phyloP scores from a whole-genome alignment of 2,113 vertebrate species.

The Pogona vitticeps region DNA sequence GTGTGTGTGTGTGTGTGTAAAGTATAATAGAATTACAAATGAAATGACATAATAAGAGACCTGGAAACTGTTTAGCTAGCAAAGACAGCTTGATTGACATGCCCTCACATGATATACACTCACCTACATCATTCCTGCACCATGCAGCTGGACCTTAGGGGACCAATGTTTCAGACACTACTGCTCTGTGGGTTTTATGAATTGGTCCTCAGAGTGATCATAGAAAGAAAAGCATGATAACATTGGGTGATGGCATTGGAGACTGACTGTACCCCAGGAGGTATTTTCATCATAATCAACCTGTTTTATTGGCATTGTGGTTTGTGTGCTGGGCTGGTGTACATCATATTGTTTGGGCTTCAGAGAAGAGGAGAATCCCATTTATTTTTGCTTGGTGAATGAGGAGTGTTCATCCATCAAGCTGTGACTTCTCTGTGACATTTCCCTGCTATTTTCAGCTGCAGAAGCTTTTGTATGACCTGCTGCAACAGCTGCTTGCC shows the following conservation, averaged over 20 bases:
- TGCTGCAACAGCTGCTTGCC: conserved; percentile 15
- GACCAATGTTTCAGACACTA: neutral
- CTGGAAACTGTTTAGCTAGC: neutral
- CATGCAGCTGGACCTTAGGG: neutral
- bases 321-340: neutral
- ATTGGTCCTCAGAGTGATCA: neutral
- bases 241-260: neutral
- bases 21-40: neutral
- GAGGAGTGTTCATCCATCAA: conserved; percentile 10
- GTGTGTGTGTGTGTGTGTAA: too few species aligned
- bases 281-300: neutral
- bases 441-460: conserved; percentile 1
- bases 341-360: neutral
- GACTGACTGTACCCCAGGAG: neutral
- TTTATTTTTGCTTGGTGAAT: conserved; percentile 4
- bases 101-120: neutral
- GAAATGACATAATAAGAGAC: neutral
- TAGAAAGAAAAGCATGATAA: neutral
- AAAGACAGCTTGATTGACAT: neutral
- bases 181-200: neutral
- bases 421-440: conserved; percentile 13
- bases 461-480: neutral
- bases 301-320: neutral
- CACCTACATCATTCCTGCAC: neutral
- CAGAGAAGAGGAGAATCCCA: neutral